Base-by-base conservation (phyloP, 2,888 invertebrate species). In the Tiliacea aurago region DNA sequence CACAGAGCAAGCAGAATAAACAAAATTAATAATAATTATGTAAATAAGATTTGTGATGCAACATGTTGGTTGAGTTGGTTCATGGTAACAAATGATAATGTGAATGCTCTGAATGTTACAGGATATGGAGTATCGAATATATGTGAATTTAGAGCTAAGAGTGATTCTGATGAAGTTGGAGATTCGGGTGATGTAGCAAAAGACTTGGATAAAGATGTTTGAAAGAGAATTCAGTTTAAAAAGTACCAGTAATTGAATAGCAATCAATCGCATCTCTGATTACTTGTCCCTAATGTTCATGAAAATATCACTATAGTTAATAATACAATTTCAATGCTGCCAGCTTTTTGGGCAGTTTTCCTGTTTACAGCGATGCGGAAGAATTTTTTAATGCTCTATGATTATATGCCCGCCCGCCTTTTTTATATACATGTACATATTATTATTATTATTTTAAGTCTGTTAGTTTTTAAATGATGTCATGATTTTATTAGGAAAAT, bases 401-500 rank as follows among this genome's bases (percentile, higher is more conserved):
- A 28, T 28, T 28, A 28, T 28, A 28, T 28, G 2, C 28, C 28
- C 28, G 1, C 28, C 3, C 28, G 1, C 28, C 3, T 28, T 28
- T 28, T 28, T 28, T 28, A 28, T 28, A 28, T 28, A 28, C 28
- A 28, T 2, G 28, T 28, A 28, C n/a, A n/a, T n/a, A n/a, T n/a
- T 28, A 28, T 28, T 28, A 28, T 28, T 28, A 28, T 28, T 28
- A 28, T 28, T 28, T 28, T 28, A 28, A 28, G 28, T 28, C 28
- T 28, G 28, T 28, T 28, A 28, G 28, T 28, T 28, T 28, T 28
- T 28, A 28, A 28, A 28, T 28, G 28, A 28, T 28, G 28, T n/a
- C n/a, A n/a, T 43, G 55, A 74, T 66, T 51, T 51, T 23, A 51
- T 62, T 13, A 3, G 10, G 45, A 81, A 62, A 77, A 45, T 64